Conservation (phyloP, 2,797 vertebrate genomes). For the Poecilia velifera region DNA sequence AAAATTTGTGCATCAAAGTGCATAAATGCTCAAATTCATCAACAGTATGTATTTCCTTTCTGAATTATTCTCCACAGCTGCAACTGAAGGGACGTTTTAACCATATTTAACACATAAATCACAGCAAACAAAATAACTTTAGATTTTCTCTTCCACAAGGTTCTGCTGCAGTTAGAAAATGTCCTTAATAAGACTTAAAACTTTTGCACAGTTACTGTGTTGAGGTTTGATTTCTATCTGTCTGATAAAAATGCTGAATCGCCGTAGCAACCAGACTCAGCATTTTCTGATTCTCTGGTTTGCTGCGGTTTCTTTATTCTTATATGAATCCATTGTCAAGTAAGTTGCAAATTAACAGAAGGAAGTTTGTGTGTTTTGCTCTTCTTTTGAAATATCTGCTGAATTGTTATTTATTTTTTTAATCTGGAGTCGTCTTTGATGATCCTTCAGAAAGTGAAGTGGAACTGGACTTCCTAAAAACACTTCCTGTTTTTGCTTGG, state of each 20-base stretch:
- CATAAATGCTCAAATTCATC: no score
- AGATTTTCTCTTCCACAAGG: neutral
- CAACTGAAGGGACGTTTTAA: neutral
- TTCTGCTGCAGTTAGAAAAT: neutral
- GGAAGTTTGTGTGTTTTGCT: neutral
- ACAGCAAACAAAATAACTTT: neutral
- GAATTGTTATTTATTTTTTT: neutral
- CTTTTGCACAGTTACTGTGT: neutral
- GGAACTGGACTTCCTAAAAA: neutral
- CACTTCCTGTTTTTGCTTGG: neutral
- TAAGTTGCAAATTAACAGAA: neutral
- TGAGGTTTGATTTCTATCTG: neutral
- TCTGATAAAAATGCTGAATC: neutral
- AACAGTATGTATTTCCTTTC: neutral
- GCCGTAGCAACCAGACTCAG: neutral
- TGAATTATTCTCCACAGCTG: neutral
- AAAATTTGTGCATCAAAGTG: neutral
- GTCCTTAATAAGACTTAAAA: neutral
- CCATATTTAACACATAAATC: neutral
- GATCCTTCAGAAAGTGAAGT: neutral
- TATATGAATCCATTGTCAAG: neutral
- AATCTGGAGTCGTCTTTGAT: accelerated
- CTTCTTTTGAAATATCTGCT: neutral
- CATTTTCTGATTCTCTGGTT: neutral
- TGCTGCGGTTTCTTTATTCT: neutral